Base-by-base conservation (phyloP, 2,113 vertebrate species). In the Misgurnus mizolepis region DNA sequence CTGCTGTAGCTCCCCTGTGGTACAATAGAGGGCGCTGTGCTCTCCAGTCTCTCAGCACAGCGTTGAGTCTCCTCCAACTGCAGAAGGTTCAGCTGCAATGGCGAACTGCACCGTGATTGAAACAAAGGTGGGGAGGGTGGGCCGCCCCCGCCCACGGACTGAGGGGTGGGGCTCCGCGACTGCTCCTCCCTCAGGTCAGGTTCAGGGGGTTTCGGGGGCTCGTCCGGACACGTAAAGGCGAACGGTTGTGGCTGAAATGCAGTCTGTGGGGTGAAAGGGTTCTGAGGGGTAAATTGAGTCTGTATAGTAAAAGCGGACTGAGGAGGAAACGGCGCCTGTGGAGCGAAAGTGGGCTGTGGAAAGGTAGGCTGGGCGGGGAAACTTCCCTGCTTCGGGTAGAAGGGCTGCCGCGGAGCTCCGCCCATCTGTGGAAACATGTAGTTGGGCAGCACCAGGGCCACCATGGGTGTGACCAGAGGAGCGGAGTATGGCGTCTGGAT, bases 51-150 rank as follows among this genome's bases (percentile, higher is more conserved):
- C 86, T 93, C 92, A 80, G 88, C 82, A 0, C 84, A 86, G 11
- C 95, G 91, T 0, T 93, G 92, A 0, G 85, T 89, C 84, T 95
- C 95, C 75, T 99, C 97, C 83, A 98, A 88, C 79, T 98, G 96
- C 3, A 99, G 90, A 45, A 99, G 92, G 79, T 98, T 98, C 67
- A 97, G 90, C 83, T 95, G 94, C 62, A 96, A 91, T 0, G 97
- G 98, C 0, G 97, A 97, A 89, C 97, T 99, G 88, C 96, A 96
- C 6, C 95, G 88, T 0, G 98, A 99, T 84, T 97, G 95, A 84
- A 98, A 97, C 11, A 97, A 85, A 0, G 94, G 93, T 0, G 95
- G 95, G 0, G 97, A 96, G 0, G 88, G 85, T 6, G 88, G 91
- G 49, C 92, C 93, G 1, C 83, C 84, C 8, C 87, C 89, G 9